Conservation (phyloP, 2,113 vertebrate species). For the Ellobius talpinus region DNA sequence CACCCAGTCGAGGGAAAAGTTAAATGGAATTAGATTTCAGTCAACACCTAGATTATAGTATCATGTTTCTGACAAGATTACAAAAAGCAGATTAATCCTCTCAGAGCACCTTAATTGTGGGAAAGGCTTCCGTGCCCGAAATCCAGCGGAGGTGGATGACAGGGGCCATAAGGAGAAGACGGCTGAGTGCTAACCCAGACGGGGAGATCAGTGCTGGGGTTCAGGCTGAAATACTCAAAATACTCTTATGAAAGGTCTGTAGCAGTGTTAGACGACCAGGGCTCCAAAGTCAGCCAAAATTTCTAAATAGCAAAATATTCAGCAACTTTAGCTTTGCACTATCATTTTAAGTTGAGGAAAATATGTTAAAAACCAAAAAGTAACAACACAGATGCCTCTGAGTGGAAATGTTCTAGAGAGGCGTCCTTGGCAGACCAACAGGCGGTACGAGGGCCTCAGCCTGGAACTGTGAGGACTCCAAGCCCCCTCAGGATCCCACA, state of each 20-base stretch:
- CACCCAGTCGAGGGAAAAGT: background rate
- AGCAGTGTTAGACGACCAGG: background rate
- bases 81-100: conserved; percentile 60
- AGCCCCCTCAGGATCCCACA: background rate
- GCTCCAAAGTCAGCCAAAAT: background rate
- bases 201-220: background rate
- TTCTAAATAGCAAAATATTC: background rate
- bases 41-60: conserved; percentile 51
- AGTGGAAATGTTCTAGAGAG: background rate
- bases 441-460: background rate
- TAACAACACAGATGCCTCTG: background rate
- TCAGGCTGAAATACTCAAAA: background rate
- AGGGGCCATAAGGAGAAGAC: background rate
- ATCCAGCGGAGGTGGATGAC: background rate
- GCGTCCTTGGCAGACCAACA: background rate
- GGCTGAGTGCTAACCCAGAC: too few relatives aligned
- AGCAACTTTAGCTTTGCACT: background rate
- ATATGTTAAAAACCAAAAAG: background rate
- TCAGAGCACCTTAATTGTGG: conserved; percentile 17
- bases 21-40: conserved; percentile 52
- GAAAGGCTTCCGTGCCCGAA: conserved; percentile 62
- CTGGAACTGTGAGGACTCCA: background rate
- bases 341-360: background rate
- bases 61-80: conserved; percentile 61
- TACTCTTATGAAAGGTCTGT: background rate